Conservation (phyloP, 2,888 invertebrate species). For the Drosophila anomalata region DNA sequence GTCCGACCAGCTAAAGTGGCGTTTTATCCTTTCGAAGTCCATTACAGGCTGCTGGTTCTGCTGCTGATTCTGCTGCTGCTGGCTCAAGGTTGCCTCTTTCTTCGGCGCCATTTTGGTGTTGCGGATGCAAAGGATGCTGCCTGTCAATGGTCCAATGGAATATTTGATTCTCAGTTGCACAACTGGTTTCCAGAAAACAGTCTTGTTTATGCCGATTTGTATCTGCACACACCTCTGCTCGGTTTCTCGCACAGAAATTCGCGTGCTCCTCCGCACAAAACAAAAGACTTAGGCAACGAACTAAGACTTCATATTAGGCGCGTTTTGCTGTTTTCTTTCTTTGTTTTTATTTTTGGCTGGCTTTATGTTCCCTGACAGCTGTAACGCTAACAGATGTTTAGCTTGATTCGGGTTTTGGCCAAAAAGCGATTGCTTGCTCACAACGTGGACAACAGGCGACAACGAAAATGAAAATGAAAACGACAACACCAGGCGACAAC, state of each 20-base stretch:
- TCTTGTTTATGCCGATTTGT: constrained; percentile 62
- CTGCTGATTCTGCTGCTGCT: constrained; percentile 55
- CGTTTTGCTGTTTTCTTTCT: constrained; percentile 13
- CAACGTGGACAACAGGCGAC: constrained; percentile 31
- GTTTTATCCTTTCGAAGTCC: constrained; percentile 81
- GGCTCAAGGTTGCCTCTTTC: constrained; percentile 74
- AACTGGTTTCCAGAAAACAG: constrained; percentile 69
- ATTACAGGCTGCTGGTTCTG: constrained; percentile 62
- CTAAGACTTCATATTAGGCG: constrained; percentile 49
- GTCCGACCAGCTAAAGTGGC: constrained; percentile 83
- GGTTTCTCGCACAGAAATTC: constrained; percentile 53
- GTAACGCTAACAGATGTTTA: constrained; percentile 57
- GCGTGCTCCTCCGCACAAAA: constrained; percentile 54
- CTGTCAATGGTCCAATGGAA: constrained; percentile 33
- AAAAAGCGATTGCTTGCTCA: constrained; percentile 20
- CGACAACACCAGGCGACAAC: constrained; percentile 7
- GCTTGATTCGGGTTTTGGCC: constrained; percentile 26
- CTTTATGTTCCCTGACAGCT: constrained; percentile 17
- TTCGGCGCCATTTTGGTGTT: constrained; percentile 67
- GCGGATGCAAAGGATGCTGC: constrained; percentile 22
- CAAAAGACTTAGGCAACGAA: constrained; percentile 69
- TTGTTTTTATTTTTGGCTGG: constrained; percentile 5
- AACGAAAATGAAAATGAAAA: constrained; percentile 18
- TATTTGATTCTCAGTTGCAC: constrained; percentile 64
- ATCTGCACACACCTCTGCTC: constrained; percentile 42